Percentiles rank a stretch among this genome's conserved stretches.
phyloP scores from a whole-genome alignment of 2,113 vertebrate genomes.

The Cebus imitator region DNA sequence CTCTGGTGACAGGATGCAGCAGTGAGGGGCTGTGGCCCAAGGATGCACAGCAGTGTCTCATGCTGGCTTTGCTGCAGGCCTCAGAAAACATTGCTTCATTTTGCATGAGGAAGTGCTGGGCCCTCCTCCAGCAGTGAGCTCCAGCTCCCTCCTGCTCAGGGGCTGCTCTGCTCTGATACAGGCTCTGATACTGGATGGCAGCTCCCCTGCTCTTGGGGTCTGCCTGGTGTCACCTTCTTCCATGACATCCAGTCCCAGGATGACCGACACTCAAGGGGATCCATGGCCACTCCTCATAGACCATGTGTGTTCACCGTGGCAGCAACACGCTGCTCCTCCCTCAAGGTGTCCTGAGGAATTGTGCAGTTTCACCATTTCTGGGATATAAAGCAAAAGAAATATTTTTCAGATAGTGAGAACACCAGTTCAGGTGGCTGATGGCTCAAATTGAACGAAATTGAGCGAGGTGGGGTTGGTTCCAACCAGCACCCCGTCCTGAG shows the following conservation, averaged over 20 bases:
- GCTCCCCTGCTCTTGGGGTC: neutral
- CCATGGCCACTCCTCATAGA: neutral
- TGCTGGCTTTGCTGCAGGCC: too few relatives aligned
- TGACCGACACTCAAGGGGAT: neutral
- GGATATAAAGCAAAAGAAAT: neutral
- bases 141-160: neutral
- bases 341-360: neutral
- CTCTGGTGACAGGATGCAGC: neutral
- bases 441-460: neutral
- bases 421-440: neutral
- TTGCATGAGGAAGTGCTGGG: too few relatives aligned
- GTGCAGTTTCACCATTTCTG: neutral
- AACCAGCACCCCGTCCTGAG: neutral
- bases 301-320: fast-evolving
- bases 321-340: neutral
- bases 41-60: too few relatives aligned
- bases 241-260: neutral
- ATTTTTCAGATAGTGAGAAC: neutral
- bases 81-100: too few relatives aligned
- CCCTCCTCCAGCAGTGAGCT: too few relatives aligned
- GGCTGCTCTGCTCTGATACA: neutral
- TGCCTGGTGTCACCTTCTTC: neutral
- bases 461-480: neutral
- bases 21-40: neutral
- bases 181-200: neutral